phyloP scores from a whole-genome alignment of 2,113 vertebrate genomes.

The Pseudorhombus dupliciocellatus region DNA sequence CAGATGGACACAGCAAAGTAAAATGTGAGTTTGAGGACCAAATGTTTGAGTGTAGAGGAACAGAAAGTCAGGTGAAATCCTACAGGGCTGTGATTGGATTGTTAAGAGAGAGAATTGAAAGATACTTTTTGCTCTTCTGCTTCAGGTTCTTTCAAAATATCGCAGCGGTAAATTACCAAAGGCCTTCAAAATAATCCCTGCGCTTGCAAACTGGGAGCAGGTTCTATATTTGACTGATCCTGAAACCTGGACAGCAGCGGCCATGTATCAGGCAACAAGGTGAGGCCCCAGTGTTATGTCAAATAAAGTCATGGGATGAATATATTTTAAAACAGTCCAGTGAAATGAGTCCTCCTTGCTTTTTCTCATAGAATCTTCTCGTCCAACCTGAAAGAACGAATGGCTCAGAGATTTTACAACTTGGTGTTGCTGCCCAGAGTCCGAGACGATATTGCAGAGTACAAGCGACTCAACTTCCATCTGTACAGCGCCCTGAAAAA shows the following conservation, averaged over 20 bases:
- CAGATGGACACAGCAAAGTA: not conserved
- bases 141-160: constrained; percentile 92
- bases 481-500: constrained; percentile 96
- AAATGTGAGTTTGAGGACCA: not conserved
- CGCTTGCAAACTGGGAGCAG: constrained; percentile 97
- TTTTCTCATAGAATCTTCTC: constrained; percentile 89
- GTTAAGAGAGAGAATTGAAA: too few species aligned
- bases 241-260: constrained; percentile 92
- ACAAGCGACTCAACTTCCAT: constrained; percentile 96
- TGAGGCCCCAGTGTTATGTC: constrained; percentile 48
- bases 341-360: not conserved
- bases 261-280: constrained; percentile 98
- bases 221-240: constrained; percentile 96
- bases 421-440: constrained; percentile 92
- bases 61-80: not conserved
- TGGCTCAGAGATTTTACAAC: constrained; percentile 98
- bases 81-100: too few species aligned
- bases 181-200: constrained; percentile 97
- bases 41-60: not conserved
- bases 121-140: not conserved
- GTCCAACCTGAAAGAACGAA: constrained; percentile 94
- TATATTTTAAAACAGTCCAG: not conserved
- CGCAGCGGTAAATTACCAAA: constrained; percentile 97
- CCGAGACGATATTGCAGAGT: constrained; percentile 93
- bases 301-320: not conserved